A percentile compares a stretch with the other conserved stretches of the same genome.
phyloP scores from a whole-genome alignment of 2,113 vertebrate species.

The Bubo bubo region DNA sequence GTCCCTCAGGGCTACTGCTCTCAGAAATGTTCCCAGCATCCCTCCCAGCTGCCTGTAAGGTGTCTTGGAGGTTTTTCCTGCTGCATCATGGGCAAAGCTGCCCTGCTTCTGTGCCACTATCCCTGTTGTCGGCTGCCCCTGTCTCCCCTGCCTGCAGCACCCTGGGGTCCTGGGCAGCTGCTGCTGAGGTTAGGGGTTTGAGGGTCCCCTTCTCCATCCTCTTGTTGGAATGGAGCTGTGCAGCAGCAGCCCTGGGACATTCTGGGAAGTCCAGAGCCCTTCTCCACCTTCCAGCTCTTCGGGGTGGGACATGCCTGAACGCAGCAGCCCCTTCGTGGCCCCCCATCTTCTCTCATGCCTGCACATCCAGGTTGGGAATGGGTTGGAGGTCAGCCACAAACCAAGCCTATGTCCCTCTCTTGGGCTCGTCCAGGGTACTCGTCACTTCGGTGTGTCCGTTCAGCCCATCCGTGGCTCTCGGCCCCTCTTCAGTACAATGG shows the following conservation, averaged over 20 bases:
- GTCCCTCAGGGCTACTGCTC: not conserved
- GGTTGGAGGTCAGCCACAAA: not conserved
- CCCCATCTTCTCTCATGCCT: accelerated
- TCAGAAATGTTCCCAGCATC: not conserved
- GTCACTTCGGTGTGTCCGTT: accelerated
- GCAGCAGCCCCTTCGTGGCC: accelerated
- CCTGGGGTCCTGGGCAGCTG: not conserved
- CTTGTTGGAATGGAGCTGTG: not conserved
- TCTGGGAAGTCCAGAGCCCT: not conserved
- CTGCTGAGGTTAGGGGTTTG: not conserved
- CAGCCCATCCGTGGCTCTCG: not conserved
- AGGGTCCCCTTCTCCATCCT: not conserved
- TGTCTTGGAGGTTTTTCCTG: not conserved
- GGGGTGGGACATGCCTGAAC: accelerated
- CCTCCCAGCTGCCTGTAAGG: accelerated
- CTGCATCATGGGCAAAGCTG: not conserved
- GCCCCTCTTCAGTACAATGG: accelerated
- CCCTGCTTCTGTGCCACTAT: not conserved
- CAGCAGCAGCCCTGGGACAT: not conserved
- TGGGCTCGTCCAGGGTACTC: not conserved
- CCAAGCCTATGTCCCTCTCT: accelerated
- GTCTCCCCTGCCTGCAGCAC: not conserved
- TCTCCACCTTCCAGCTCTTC: not conserved
- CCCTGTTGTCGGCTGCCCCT: not conserved
- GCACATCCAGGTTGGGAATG: not conserved